A percentile compares a stretch with the other conserved stretches of the same genome.
Conservation (phyloP, 2,797 vertebrate genomes). For the Cichlasoma orientale region DNA sequence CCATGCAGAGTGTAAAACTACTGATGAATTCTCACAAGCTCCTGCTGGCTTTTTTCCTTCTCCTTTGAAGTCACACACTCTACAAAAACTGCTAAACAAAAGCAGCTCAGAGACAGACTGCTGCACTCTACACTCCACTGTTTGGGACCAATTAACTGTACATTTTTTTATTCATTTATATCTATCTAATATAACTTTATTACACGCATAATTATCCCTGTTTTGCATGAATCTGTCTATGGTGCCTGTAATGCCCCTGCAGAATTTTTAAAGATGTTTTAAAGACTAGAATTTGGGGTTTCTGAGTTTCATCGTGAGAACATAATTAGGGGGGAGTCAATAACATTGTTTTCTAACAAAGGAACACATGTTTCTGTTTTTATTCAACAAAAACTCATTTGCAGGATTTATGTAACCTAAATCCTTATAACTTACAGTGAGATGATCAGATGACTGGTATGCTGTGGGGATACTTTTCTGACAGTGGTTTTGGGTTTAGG, state of each 20-base stretch:
- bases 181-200: constrained; percentile 23
- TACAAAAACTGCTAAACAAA: constrained; percentile 32
- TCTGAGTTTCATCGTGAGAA: constrained; percentile 1
- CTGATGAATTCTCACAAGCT: constrained; percentile 40
- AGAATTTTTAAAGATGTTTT: neutral
- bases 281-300: neutral
- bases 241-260: neutral
- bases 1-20: constrained; percentile 36
- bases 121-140: constrained; percentile 9
- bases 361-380: neutral
- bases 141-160: constrained; percentile 12
- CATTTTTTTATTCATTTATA: neutral
- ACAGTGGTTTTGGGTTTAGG: too few species aligned
- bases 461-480: too few species aligned
- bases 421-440: neutral
- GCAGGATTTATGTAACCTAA: neutral
- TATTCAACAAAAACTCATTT: neutral
- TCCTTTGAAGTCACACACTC: constrained; percentile 44
- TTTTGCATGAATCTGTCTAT: neutral
- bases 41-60: neutral
- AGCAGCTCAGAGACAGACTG: constrained; percentile 28
- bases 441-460: too few species aligned
- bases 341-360: neutral
- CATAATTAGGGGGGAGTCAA: constrained; percentile 22
- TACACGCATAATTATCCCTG: constrained; percentile 11